Base-by-base conservation (phyloP, 2,888 invertebrate genomes). In the Charanyca ferruginea region DNA sequence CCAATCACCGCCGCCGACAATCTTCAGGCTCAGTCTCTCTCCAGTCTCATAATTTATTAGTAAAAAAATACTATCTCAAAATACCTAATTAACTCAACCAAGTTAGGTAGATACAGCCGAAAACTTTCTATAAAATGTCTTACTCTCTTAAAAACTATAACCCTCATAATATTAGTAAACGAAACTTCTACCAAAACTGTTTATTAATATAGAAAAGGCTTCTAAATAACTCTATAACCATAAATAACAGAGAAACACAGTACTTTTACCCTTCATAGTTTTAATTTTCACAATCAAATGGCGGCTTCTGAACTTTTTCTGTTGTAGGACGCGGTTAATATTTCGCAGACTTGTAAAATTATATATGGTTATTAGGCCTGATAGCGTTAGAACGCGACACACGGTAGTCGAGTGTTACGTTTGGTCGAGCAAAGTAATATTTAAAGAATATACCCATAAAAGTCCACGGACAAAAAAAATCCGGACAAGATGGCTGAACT, bases 281-380 rank as follows among this genome's bases (percentile, higher is more conserved):
- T 63, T 65, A 64, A 78, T 53, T 58, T 32, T 51, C 49, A n/a
- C 45, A 49, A 72, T 66, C 72, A 66, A 68, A 57, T 55, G 16
- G 42, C 28, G 54, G 11, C 52, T 20, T 47, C 13, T 35, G 63
- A 71, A 69, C 45, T 73, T 78, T 72, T 67, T 47, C 52, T 65
- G 44, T 54, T 42, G 35, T 22, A 22, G 35, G n/a, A n/a, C 49
- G 32, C 38, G 61, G 63, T 62, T 54, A 68, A 77, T 67, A 72
- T 68, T 69, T 48, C 25, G 7, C 66, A 74, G 68, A 59, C 69
- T 55, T 78, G 51, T 71, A 35, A 76, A 65, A 74, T 81, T 71
- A 79, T 79, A 79, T 79, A 84, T 75, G 67, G 73, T 75, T 80
- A 80, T 74, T 82, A 70, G 72, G 55, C 45, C 55, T 74, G 73